phyloP scores from a whole-genome alignment of 2,888 invertebrate genomes.

The Neria commutata region DNA sequence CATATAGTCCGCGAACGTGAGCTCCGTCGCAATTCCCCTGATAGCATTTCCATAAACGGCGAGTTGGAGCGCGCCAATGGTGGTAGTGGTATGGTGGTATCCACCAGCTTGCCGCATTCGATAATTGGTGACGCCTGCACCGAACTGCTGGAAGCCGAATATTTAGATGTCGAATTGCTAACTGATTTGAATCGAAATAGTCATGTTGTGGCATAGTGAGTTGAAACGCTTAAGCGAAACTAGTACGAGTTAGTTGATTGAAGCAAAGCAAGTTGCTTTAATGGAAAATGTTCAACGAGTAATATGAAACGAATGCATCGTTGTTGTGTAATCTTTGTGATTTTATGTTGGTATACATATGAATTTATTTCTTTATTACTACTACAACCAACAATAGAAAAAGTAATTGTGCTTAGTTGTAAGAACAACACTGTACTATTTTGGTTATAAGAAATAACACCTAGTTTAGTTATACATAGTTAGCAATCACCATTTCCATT shows the following conservation, averaged over 20 bases:
- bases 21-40: conserved; percentile 53
- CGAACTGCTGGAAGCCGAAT: conserved; percentile 58
- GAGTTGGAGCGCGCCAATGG: conserved; percentile 24
- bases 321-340: neutral
- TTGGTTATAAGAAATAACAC: neutral
- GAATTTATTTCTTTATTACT: neutral
- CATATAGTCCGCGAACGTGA: conserved; percentile 71
- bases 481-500: too few species aligned
- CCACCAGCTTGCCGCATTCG: conserved; percentile 46
- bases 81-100: conserved; percentile 44
- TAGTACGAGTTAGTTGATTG: conserved; percentile 10
- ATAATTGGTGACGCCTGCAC: conserved; percentile 56
- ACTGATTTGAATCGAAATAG: conserved; percentile 62
- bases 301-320: neutral
- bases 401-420: neutral
- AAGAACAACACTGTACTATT: conserved; percentile 4
- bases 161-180: conserved; percentile 58
- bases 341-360: neutral
- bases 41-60: conserved; percentile 48
- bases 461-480: neutral
- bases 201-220: conserved; percentile 61
- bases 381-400: conserved; percentile 1
- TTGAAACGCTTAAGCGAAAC: conserved; percentile 24
- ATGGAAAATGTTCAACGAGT: too few species aligned
- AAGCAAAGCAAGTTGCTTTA: neutral